Conservation (phyloP, 2,888 invertebrate genomes). For the Callinectes sapidus region DNA sequence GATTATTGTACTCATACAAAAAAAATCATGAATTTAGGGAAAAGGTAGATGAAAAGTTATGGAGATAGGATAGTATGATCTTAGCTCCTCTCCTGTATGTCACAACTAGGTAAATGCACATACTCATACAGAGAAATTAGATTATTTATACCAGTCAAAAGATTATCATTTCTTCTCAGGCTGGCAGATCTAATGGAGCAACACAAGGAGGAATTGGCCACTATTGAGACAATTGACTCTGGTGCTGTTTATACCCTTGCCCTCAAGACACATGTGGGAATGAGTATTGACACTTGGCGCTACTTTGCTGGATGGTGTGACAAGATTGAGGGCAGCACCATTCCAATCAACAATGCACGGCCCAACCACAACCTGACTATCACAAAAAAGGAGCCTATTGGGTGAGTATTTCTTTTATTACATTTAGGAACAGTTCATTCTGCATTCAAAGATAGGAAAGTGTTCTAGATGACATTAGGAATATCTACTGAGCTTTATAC, state of each 20-base stretch:
- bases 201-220: conserved; percentile 95
- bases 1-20: too few species aligned
- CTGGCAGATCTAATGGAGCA: conserved; percentile 96
- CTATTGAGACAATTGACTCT: conserved; percentile 93
- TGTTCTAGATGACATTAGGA: background rate
- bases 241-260: conserved; percentile 98
- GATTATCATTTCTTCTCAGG: conserved; percentile 77
- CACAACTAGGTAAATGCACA: conserved; percentile 11
- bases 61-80: too few species aligned
- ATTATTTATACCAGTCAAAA: background rate
- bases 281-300: conserved; percentile 97
- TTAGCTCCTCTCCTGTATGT: too few species aligned
- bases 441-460: background rate
- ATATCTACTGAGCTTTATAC: too few species aligned
- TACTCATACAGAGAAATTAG: background rate
- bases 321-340: conserved; percentile 93
- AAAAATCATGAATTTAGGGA: too few species aligned
- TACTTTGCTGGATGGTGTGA: conserved; percentile 99
- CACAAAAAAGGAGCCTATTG: conserved; percentile 93
- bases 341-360: conserved; percentile 93
- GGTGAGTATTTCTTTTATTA: conserved; percentile 77
- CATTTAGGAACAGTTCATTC: background rate
- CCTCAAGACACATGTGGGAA: conserved; percentile 96
- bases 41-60: too few species aligned
- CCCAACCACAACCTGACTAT: conserved; percentile 92